phyloP scores from a whole-genome alignment of 1,140 invertebrate species.

The Dysdera silvatica region DNA sequence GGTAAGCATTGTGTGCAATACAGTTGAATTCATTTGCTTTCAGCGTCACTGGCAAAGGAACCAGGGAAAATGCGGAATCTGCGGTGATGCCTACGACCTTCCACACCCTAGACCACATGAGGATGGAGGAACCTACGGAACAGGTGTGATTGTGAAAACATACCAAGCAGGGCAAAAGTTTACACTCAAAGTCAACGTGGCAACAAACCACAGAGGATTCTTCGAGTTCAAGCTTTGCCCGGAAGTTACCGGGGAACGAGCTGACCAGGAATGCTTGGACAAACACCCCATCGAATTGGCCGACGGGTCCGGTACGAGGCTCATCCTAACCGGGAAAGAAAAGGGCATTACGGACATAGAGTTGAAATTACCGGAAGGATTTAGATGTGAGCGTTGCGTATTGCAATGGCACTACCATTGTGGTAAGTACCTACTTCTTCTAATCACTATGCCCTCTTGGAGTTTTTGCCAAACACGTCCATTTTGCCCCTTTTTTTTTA shows the following conservation, averaged over 20 bases:
- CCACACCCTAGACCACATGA: slow-evolving; percentile 54
- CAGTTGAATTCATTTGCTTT: too few species aligned
- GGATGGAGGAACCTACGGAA: slow-evolving; percentile 54
- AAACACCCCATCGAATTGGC: slow-evolving; percentile 45
- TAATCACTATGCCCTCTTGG: too few species aligned
- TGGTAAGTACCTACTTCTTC: slow-evolving; percentile 36
- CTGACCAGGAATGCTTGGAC: slow-evolving; percentile 55
- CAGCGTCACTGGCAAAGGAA: slow-evolving; percentile 40
- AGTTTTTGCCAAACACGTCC: neutral
- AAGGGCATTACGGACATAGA: neutral
- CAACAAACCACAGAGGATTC: slow-evolving; percentile 51
- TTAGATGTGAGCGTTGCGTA: slow-evolving; percentile 38
- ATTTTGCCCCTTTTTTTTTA: neutral
- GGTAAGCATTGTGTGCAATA: too few species aligned
- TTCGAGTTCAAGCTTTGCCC: slow-evolving; percentile 54
- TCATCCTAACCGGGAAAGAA: neutral
- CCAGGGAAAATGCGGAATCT: slow-evolving; percentile 76
- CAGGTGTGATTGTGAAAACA: slow-evolving; percentile 48
- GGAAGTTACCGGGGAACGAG: slow-evolving; percentile 42
- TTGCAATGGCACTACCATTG: slow-evolving; percentile 40
- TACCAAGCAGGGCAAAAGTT: slow-evolving; percentile 44
- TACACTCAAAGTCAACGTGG: slow-evolving; percentile 44
- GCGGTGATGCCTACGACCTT: slow-evolving; percentile 59
- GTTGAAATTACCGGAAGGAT: slow-evolving; percentile 32
- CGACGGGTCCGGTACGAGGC: slow-evolving; percentile 43